Evolutionary conservation across 2,113 vertebrate species (phyloP).

Genomic region (Acanthochromis polyacanthus): DNA sequence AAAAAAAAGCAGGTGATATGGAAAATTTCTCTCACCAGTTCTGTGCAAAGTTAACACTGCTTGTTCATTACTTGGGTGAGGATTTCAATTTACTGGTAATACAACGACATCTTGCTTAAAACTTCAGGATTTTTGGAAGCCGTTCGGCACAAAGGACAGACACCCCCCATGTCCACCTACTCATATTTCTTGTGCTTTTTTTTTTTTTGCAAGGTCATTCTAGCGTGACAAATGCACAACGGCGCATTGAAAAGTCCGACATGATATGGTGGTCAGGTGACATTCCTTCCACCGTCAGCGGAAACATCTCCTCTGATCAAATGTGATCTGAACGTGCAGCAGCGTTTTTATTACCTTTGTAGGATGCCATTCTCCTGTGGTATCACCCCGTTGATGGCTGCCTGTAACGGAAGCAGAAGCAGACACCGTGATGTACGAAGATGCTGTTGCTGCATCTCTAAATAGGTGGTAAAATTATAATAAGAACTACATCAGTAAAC

Average conservation of each 20-base stretch:
- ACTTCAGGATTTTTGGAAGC: not conserved
- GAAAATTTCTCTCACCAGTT: not conserved
- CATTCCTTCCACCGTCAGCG: not conserved
- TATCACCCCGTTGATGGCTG: conserved; percentile 99
- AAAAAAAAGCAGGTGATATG: not conserved
- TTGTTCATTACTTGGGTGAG: not conserved
- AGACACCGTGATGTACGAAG: not conserved
- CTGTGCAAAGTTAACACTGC: not conserved
- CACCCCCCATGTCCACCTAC: not conserved
- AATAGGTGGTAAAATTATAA: too few relatives aligned
- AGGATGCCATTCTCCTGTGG: conserved; percentile 99
- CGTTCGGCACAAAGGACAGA: not conserved
- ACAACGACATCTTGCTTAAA: not conserved
- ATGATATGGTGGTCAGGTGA: not conserved
- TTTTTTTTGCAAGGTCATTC: not conserved
- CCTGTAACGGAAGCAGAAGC: conserved; percentile 85
- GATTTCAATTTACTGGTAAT: not conserved
- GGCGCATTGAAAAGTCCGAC: not conserved
- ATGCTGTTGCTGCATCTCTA: not conserved
- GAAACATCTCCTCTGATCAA: not conserved
- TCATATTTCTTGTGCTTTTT: not conserved
- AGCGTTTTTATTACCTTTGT: conserved; percentile 88
- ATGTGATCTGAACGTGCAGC: not conserved
- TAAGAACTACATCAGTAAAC: too few relatives aligned
- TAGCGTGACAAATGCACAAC: not conserved